A percentile compares a stretch with the other conserved stretches of the same genome.
phyloP scores from a whole-genome alignment of 2,113 vertebrate species.

The Rhadina sibilatrix region DNA sequence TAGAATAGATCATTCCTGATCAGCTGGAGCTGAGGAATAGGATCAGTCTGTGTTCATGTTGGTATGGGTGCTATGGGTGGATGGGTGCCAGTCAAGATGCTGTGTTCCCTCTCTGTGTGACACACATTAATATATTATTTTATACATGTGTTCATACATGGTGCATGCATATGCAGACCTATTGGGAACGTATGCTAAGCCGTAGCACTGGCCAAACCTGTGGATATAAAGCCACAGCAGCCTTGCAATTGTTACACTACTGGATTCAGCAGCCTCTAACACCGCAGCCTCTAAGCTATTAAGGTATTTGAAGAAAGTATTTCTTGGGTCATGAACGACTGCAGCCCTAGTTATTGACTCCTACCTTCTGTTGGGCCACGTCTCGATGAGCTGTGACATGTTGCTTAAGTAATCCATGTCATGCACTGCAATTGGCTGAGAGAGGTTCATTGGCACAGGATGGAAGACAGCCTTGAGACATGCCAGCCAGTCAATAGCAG shows the following conservation, averaged over 20 bases:
- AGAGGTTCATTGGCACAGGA: slow-evolving; percentile 73
- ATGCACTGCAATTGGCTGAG: slow-evolving; percentile 81
- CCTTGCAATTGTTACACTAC: not conserved
- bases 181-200: not conserved
- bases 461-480: slow-evolving; percentile 83
- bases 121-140: not conserved
- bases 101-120: not conserved
- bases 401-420: slow-evolving; percentile 84
- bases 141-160: not conserved
- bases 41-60: not conserved
- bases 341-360: not conserved
- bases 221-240: not conserved
- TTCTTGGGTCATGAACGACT: not conserved
- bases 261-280: not conserved
- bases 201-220: not conserved
- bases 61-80: not conserved
- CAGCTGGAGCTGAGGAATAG: not conserved
- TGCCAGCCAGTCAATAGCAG: slow-evolving; percentile 86
- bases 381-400: slow-evolving; percentile 78
- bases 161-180: not conserved
- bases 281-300: not conserved
- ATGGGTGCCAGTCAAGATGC: not conserved
- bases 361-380: slow-evolving; percentile 58
- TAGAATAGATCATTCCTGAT: not conserved
- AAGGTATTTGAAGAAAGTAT: not conserved